phyloP scores from a whole-genome alignment of 64 coral and sea anemone species.

The Montipora foliosa region DNA sequence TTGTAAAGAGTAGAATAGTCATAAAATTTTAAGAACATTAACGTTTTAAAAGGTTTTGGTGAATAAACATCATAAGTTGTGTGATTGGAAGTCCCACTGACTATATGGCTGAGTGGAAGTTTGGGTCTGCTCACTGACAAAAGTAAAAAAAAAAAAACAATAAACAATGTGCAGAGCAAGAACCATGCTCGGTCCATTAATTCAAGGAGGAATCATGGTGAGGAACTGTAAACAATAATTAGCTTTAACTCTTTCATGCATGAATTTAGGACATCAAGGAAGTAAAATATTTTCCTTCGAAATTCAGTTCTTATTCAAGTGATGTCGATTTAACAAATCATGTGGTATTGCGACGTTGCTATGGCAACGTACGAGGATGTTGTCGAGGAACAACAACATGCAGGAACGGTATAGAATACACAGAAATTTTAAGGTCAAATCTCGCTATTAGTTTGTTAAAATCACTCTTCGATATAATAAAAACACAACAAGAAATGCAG shows the following conservation, averaged over 20 bases:
- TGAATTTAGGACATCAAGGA: constrained; percentile 15
- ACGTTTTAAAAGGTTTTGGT: too few relatives aligned
- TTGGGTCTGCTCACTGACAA: too few relatives aligned
- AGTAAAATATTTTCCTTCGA: constrained; percentile 5
- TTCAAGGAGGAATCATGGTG: too few relatives aligned
- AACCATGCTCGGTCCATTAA: too few relatives aligned
- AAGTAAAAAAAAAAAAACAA: too few relatives aligned
- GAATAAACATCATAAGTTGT: too few relatives aligned
- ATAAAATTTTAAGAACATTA: too few relatives aligned
- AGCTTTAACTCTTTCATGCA: neutral
- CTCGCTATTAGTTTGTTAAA: constrained; percentile 12
- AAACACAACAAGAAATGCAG: neutral
- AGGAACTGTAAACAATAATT: too few relatives aligned
- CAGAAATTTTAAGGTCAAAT: constrained; percentile 12
- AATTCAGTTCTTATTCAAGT: constrained; percentile 12
- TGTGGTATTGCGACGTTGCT: neutral
- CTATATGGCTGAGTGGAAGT: too few relatives aligned
- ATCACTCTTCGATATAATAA: constrained; percentile 4
- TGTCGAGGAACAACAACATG: constrained; percentile 10
- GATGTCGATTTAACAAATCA: constrained; percentile 6
- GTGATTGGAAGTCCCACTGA: too few relatives aligned
- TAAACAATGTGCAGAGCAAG: too few relatives aligned
- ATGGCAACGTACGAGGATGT: neutral
- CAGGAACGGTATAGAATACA: neutral
- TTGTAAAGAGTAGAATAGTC: too few relatives aligned